Conservation (phyloP, 2,888 invertebrate species). For the Mimachlamys varia region DNA sequence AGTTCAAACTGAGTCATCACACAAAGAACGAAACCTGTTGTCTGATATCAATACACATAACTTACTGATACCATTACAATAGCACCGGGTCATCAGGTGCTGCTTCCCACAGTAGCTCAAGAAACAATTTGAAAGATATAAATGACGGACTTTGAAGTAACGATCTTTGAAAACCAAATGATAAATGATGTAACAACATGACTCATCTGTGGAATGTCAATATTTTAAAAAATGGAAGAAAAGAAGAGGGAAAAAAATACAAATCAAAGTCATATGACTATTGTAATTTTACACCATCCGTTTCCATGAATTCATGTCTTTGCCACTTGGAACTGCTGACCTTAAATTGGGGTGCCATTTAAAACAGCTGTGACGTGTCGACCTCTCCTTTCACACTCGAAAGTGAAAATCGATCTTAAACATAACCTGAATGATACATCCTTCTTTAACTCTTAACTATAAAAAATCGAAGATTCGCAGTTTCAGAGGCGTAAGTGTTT, state of each 20-base stretch:
- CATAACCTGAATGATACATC: not conserved
- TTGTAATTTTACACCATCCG: not conserved
- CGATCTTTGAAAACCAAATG: not conserved
- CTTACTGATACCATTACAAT: not conserved
- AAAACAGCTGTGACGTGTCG: not conserved
- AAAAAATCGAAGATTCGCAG: not conserved
- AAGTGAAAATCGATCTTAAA: not conserved
- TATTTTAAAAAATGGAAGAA: not conserved
- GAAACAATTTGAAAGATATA: not conserved
- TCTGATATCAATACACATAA: not conserved
- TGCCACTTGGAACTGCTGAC: not conserved
- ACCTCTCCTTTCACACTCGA: not conserved
- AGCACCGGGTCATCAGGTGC: not conserved
- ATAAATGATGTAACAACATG: not conserved
- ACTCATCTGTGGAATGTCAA: not conserved
- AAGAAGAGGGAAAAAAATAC: not conserved
- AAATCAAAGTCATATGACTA: slow-evolving; percentile 5
- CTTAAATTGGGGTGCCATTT: not conserved
- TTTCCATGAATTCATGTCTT: not conserved
- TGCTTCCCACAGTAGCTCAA: not conserved
- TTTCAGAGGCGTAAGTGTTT: not conserved
- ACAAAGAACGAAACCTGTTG: not conserved
- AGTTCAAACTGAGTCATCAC: not conserved
- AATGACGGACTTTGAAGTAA: not conserved
- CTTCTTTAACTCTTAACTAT: not conserved